Base-by-base conservation (phyloP, 2,888 invertebrate species). In the Cephus sareptanus region DNA sequence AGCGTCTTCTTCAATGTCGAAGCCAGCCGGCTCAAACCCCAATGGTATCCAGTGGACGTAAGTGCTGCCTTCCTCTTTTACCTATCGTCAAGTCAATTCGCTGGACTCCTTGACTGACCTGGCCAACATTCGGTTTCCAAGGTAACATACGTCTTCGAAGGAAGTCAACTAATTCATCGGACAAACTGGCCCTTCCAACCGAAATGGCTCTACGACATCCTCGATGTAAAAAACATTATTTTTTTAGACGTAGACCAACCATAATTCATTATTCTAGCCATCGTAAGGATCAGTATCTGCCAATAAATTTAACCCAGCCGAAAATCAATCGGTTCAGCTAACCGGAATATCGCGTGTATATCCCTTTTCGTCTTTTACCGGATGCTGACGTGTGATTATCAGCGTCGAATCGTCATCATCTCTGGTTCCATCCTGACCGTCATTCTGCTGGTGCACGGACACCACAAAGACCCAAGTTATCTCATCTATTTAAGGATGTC, bases 1-100 rank as follows among this genome's bases (percentile, higher is more conserved):
- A 91, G 90, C 77, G 89, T 93, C 70, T 92, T 87, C 79, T 92
- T 93, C 80, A 90, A 86, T 2, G 84, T 93, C 6, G 90, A 90
- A 81, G 89, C 82, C n/a, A 83, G 77, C 71, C 69, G 33, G 30
- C 31, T 69, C 31, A 82, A 79, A 13, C 82, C 81, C 40, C 23
- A 73, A n/a, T 76, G 81, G 71, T 83, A 75, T 77, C 83, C 85
- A 6, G 75, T 85, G 6, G 83, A 88, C 11, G 88, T 88, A 80
- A 87, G 84, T 82, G 74, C 74, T 15, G 74, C 78, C 13, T 75
- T 37, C 79, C 75, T 76, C 30, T 23, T 33, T 73, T 70, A 15
- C n/a, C 15, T 23, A 2, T 23, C 40, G 6, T 23, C 56, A 6
- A 56, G 1, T 23, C 0, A 56, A 23, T 9, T 23, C 23, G 2